These are phyloP conservation scores for Bujurquina vittata DNA, from an alignment of 2,113 vertebrate genomes.

Conservation along the genomic window DNA sequence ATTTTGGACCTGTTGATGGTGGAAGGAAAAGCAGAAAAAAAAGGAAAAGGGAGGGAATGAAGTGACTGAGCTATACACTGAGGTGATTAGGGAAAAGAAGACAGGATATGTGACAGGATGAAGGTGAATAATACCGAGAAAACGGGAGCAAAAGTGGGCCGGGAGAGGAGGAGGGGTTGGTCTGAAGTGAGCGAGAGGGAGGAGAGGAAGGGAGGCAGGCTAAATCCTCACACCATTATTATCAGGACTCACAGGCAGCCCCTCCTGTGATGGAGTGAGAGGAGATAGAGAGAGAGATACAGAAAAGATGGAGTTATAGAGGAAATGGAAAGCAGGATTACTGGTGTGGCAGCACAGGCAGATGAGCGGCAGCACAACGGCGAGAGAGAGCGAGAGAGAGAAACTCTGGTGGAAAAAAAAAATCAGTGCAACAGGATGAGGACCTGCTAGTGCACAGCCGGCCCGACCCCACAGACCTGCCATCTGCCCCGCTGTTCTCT, in stretches of 20 bases:
- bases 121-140: conserved; percentile 53
- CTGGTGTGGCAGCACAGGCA: conserved; percentile 53
- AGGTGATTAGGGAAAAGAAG: conserved; percentile 34
- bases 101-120: conserved; percentile 42
- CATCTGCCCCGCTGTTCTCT: conserved; percentile 65
- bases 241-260: conserved; percentile 70
- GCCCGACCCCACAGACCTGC: conserved; percentile 56
- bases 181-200: conserved; percentile 61
- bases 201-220: conserved; percentile 58
- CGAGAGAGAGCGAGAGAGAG: conserved; percentile 27
- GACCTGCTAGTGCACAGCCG: conserved; percentile 70
- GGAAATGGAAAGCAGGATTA: conserved; percentile 68
- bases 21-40: neutral
- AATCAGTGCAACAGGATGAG: conserved; percentile 74
- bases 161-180: conserved; percentile 39
- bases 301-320: conserved; percentile 63
- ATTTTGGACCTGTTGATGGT: conserved; percentile 46
- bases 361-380: conserved; percentile 43
- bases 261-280: conserved; percentile 70
- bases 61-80: conserved; percentile 14
- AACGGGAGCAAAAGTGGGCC: conserved; percentile 61
- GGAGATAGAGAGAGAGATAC: conserved; percentile 56
- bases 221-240: conserved; percentile 74
- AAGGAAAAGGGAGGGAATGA: neutral
- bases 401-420: conserved; percentile 41